A percentile compares a stretch with the other conserved stretches of the same genome.
These are phyloP conservation scores for Odontamblyopus lacepedii DNA, from an alignment of 2,797 vertebrate genomes.

Conservation along the genomic window DNA sequence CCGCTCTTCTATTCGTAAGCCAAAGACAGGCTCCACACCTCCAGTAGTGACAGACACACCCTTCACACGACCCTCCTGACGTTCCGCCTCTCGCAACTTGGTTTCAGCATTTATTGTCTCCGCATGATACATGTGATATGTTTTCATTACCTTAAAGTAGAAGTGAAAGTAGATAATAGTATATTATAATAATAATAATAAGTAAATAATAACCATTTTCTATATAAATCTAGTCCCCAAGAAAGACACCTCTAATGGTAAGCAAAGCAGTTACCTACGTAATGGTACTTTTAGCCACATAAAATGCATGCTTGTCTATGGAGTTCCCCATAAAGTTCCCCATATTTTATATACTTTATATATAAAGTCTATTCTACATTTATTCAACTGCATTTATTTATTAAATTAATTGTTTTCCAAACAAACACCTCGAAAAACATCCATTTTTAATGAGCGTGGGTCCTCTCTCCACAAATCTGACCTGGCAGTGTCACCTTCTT, in stretches of 20 bases:
- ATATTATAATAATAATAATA: not conserved
- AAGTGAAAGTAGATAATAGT: not conserved
- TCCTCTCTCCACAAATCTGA: too few relatives aligned
- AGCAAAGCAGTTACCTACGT: not conserved
- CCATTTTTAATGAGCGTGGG: too few relatives aligned
- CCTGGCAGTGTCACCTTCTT: too few relatives aligned
- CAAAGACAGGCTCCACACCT: conserved; percentile 89
- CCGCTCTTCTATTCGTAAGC: conserved; percentile 92
- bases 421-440: too few relatives aligned
- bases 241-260: conserved; percentile 18
- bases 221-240: not conserved
- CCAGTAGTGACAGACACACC: conserved; percentile 73
- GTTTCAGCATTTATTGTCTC: conserved; percentile 94
- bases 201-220: not conserved
- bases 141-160: conserved; percentile 93
- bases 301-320: not conserved
- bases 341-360: not conserved
- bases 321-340: too few relatives aligned
- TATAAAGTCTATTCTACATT: too few relatives aligned
- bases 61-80: conserved; percentile 91
- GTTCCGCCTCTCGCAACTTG: conserved; percentile 96
- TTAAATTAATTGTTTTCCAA: too few relatives aligned
- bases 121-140: conserved; percentile 97
- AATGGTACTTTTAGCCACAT: too few relatives aligned
- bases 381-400: too few relatives aligned